Conservation (phyloP, 2,797 vertebrate genomes). For the Chlorospingus flavigularis region DNA sequence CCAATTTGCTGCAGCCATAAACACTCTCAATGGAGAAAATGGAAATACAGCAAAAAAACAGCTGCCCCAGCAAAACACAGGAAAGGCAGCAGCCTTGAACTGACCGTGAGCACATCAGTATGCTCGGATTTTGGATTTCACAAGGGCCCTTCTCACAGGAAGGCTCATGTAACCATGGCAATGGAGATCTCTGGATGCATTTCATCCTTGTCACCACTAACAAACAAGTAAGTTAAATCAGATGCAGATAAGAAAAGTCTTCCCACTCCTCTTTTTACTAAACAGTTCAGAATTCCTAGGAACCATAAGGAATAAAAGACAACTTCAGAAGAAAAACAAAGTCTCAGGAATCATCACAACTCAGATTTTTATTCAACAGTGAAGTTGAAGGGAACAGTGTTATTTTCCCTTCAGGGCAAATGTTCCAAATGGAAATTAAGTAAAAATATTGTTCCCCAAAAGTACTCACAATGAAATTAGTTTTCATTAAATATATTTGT, state of each 20-base stretch:
- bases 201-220: neutral
- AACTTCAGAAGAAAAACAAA: conserved; percentile 36
- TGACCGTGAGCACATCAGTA: neutral
- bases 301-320: neutral
- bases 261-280: neutral
- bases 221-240: neutral
- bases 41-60: neutral
- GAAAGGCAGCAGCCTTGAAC: neutral
- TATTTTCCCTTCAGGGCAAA: conserved; percentile 52
- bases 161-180: neutral
- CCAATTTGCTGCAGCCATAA: neutral
- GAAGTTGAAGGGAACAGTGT: conserved; percentile 62
- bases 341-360: conserved; percentile 68
- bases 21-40: neutral
- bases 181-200: neutral
- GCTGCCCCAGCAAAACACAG: neutral
- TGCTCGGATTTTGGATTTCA: neutral
- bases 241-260: neutral
- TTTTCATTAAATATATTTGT: conserved; percentile 86
- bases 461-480: conserved; percentile 73
- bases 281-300: neutral
- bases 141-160: neutral
- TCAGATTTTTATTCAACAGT: conserved; percentile 78
- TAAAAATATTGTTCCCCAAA: conserved; percentile 68
- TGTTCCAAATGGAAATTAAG: conserved; percentile 74